phyloP scores from a whole-genome alignment of 2,113 vertebrate species.

The Uropsilus gracilis region DNA sequence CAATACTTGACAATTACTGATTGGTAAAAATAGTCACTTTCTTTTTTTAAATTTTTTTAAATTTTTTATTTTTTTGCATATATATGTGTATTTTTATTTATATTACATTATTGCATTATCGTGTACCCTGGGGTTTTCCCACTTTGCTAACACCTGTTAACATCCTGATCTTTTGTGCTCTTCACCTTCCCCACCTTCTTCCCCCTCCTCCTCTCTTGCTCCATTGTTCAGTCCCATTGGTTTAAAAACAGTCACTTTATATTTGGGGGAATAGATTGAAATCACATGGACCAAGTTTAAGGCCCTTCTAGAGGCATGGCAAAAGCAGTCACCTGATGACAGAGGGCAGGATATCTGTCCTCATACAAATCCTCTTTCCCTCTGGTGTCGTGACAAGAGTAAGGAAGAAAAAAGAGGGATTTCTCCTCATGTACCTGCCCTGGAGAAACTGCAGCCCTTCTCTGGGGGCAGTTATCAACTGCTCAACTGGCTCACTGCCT shows the following conservation, averaged over 20 bases:
- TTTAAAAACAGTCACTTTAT: background rate
- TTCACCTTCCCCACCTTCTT: too few species aligned
- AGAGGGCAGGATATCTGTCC: background rate
- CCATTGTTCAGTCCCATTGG: too few species aligned
- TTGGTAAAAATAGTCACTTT: background rate
- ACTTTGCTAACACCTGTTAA: too few species aligned
- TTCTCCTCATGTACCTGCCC: background rate
- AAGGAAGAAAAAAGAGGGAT: background rate
- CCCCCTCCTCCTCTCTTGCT: too few species aligned
- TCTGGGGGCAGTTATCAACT: background rate
- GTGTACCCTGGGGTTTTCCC: too few species aligned
- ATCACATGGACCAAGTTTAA: too few species aligned
- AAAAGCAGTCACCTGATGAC: background rate
- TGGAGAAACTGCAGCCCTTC: background rate
- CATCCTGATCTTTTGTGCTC: background rate
- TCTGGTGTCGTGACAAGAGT: background rate
- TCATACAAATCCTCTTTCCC: background rate
- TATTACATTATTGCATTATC: too few species aligned
- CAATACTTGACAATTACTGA: background rate
- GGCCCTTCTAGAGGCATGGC: too few species aligned
- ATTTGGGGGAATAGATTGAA: background rate
- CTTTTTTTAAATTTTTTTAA: background rate
- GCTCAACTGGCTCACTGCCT: background rate
- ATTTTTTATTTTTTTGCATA: too few species aligned
- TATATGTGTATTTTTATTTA: too few species aligned